phyloP scores from a whole-genome alignment of 2,888 invertebrate genomes.

The Alentia gelatinosa region DNA sequence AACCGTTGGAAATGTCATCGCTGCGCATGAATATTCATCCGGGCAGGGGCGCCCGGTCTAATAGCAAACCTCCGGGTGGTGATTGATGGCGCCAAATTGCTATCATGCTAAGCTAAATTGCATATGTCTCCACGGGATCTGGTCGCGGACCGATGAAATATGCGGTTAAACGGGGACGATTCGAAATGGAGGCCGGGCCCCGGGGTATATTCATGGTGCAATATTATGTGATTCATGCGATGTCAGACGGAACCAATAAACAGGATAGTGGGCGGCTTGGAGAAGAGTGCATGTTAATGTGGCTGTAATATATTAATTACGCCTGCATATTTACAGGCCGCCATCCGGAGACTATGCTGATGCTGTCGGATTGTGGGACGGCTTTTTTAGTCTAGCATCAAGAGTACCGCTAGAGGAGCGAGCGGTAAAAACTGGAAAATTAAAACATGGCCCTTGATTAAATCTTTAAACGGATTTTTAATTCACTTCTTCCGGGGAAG shows the following conservation, averaged over 20 bases:
- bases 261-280: not conserved
- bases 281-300: slow-evolving; percentile 33
- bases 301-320: not conserved
- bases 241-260: slow-evolving; percentile 9
- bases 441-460: not conserved
- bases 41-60: not conserved
- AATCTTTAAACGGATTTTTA: not conserved
- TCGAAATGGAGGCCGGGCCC: not conserved
- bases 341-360: not conserved
- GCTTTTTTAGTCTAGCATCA: not conserved
- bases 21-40: slow-evolving; percentile 25
- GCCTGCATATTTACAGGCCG: not conserved
- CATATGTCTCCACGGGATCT: slow-evolving; percentile 46
- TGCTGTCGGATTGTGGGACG: not conserved
- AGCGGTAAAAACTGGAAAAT: not conserved
- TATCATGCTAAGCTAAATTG: slow-evolving; percentile 37
- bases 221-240: slow-evolving; percentile 45
- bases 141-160: slow-evolving; percentile 4
- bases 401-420: not conserved
- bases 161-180: slow-evolving; percentile 33
- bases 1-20: slow-evolving; percentile 24
- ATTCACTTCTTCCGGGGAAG: not conserved
- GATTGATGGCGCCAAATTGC: slow-evolving; percentile 37
- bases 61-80: not conserved
- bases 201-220: slow-evolving; percentile 38